Evolutionary conservation across 2,888 invertebrate genomes (phyloP).

Genomic region (Monochamus alternatus): DNA sequence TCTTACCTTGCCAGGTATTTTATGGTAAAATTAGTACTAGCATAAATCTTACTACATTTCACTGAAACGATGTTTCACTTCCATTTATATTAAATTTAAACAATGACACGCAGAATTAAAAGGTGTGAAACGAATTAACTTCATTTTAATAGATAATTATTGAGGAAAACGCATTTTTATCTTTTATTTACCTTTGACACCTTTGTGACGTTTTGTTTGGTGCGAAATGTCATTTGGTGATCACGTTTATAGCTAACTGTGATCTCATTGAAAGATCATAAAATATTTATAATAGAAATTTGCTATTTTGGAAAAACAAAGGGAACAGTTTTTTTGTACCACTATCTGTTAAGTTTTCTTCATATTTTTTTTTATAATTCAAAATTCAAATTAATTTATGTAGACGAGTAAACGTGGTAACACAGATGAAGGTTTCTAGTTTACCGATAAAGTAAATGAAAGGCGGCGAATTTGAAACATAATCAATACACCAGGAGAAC

Average conservation of each 20-base stretch:
- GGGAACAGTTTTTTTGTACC: too few relatives aligned
- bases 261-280: too few relatives aligned
- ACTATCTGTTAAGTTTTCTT: too few relatives aligned
- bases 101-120: background rate
- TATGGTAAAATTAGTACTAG: conserved; percentile 9
- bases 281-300: too few relatives aligned
- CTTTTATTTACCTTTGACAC: conserved; percentile 30
- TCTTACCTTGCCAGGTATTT: conserved; percentile 9
- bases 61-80: conserved; percentile 1
- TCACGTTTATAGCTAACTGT: background rate
- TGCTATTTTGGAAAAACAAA: too few relatives aligned
- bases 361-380: too few relatives aligned
- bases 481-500: background rate
- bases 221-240: background rate
- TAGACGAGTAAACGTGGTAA: background rate
- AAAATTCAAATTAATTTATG: too few relatives aligned
- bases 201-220: conserved; percentile 28
- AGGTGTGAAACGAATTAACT: conserved; percentile 17
- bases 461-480: background rate
- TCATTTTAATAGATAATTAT: conserved; percentile 40
- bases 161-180: conserved; percentile 25
- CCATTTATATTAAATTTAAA: background rate
- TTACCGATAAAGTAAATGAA: background rate
- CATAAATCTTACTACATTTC: conserved; percentile 19
- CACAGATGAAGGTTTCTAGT: background rate